These are phyloP conservation scores for Naja naja DNA, from an alignment of 2,113 vertebrate species.

Conservation along the genomic window DNA sequence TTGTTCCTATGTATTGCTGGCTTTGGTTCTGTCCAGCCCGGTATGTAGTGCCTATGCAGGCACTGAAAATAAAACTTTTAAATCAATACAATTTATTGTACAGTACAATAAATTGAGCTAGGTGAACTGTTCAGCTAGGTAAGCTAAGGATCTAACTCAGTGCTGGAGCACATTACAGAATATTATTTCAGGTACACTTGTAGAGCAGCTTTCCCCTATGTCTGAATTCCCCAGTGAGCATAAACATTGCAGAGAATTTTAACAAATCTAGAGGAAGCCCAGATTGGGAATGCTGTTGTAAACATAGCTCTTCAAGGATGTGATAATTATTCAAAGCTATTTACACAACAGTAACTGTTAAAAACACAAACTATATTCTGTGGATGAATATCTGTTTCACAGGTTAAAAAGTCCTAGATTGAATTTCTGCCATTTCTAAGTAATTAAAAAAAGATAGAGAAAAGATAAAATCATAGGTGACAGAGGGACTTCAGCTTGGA, in stretches of 20 bases:
- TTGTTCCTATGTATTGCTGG: not conserved
- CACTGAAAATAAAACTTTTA: not conserved
- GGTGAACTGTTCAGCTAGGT: not conserved
- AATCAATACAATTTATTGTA: not conserved
- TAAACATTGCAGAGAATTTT: not conserved
- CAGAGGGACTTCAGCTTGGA: not conserved
- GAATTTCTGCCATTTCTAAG: not conserved
- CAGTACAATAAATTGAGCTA: not conserved
- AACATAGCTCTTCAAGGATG: not conserved
- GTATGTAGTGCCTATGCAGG: not conserved
- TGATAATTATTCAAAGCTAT: not conserved
- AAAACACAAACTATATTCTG: not conserved
- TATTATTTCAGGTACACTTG: not conserved
- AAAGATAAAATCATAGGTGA: not conserved
- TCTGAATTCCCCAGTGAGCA: not conserved
- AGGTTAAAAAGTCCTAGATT: not conserved
- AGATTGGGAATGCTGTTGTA: not conserved
- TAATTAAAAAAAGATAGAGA: not conserved
- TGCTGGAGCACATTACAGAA: not conserved
- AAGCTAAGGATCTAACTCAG: not conserved
- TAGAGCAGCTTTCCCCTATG: not conserved
- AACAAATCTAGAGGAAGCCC: not conserved
- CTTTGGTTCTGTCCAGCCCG: not conserved
- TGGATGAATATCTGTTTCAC: not conserved
- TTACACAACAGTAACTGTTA: not conserved